Conservation (phyloP, 2,888 invertebrate species). For the Ornithoptera alexandrae region DNA sequence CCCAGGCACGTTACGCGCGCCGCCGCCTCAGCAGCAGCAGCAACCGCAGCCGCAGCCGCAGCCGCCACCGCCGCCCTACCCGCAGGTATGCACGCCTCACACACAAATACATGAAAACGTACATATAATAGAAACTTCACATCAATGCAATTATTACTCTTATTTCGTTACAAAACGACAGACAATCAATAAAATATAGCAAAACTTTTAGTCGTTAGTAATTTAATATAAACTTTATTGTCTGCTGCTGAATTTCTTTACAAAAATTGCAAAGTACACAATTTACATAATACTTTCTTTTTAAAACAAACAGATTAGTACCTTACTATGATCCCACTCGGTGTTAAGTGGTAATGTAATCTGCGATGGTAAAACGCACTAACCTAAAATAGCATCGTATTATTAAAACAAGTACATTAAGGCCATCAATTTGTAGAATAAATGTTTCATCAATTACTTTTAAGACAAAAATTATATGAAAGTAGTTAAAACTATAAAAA, state of each 20-base stretch:
- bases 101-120: conserved; percentile 7
- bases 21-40: conserved; percentile 75
- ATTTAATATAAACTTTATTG: no score
- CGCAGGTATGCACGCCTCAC: conserved; percentile 41
- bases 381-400: not conserved
- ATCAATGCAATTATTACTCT: not conserved
- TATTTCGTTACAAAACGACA: not conserved
- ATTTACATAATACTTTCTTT: no score
- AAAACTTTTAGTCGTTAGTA: no score
- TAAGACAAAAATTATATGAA: conserved; percentile 8
- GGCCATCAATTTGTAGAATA: not conserved
- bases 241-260: no score
- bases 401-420: not conserved
- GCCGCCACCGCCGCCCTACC: conserved; percentile 77
- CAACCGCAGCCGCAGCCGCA: conserved; percentile 75
- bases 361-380: no score
- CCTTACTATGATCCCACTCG: no score
- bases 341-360: no score
- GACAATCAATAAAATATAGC: not conserved
- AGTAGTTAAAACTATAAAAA: conserved; percentile 29
- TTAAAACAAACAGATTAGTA: no score
- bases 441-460: not conserved
- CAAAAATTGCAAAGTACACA: no score
- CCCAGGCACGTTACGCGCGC: conserved; percentile 85
- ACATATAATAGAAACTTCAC: not conserved